Conservation (phyloP, 2,888 invertebrate genomes). For the Saturnia pavonia region DNA sequence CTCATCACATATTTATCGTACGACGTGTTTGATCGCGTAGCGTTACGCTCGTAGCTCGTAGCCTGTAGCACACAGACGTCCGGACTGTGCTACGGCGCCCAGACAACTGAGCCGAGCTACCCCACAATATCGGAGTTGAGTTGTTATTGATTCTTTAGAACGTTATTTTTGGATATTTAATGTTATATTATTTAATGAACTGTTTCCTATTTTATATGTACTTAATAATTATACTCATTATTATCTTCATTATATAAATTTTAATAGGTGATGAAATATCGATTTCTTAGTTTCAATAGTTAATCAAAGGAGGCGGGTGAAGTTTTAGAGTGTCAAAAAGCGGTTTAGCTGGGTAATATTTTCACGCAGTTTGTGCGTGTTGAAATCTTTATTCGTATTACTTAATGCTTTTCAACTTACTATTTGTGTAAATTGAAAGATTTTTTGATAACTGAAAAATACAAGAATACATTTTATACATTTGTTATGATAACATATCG, state of each 20-base stretch:
- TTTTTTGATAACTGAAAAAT: too few relatives aligned
- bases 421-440: too few relatives aligned
- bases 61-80: conserved; percentile 40
- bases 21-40: conserved; percentile 24
- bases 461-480: too few relatives aligned
- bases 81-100: conserved; percentile 60
- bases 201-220: background rate
- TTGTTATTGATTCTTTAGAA: conserved; percentile 79
- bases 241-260: background rate
- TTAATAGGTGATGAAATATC: background rate
- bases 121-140: conserved; percentile 51
- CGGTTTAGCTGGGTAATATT: background rate
- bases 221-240: background rate
- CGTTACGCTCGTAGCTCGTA: conserved; percentile 33
- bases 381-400: background rate
- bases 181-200: conserved; percentile 39
- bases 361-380: background rate
- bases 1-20: conserved; percentile 55
- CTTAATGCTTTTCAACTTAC: background rate
- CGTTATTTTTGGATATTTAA: conserved; percentile 78
- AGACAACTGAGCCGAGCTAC: conserved; percentile 67
- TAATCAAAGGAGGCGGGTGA: background rate
- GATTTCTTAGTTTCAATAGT: background rate
- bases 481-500: too few relatives aligned
- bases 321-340: background rate